Evolutionary conservation across 2,113 vertebrate genomes (phyloP).

Genomic region (Mastomys coucha): DNA sequence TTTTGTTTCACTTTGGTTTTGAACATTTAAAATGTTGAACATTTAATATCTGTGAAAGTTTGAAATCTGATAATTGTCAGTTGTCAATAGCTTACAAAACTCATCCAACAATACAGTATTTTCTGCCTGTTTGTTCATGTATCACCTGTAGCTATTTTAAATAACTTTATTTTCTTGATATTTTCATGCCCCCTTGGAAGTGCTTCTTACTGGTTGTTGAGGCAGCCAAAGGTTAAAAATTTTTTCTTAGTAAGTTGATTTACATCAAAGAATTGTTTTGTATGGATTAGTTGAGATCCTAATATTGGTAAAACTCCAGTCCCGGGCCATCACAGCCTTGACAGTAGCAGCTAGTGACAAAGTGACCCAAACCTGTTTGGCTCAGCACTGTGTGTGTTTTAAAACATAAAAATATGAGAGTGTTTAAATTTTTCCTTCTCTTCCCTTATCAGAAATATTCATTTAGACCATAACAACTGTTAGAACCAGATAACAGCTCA

Average conservation of each 20-base stretch:
- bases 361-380: conserved; percentile 82
- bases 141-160: background rate
- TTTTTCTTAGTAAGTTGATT: conserved; percentile 38
- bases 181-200: background rate
- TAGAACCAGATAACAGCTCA: conserved; percentile 91
- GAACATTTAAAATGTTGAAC: conserved; percentile 53
- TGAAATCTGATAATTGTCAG: conserved; percentile 62
- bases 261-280: conserved; percentile 21
- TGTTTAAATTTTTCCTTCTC: conserved; percentile 86
- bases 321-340: background rate
- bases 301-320: conserved; percentile 8
- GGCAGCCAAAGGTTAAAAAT: conserved; percentile 55
- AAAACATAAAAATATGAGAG: conserved; percentile 83
- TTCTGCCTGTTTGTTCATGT: conserved; percentile 64
- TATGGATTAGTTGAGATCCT: conserved; percentile 42
- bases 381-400: conserved; percentile 75
- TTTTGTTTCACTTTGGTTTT: background rate
- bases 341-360: conserved; percentile 63
- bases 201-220: conserved; percentile 27
- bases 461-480: conserved; percentile 90
- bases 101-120: background rate
- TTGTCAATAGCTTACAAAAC: conserved; percentile 38
- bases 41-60: conserved; percentile 57
- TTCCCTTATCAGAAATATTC: conserved; percentile 90
- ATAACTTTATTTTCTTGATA: conserved; percentile 64